These are phyloP conservation scores for Corbicula japonica DNA, from an alignment of 2,888 invertebrate genomes.

Conservation along the genomic window DNA sequence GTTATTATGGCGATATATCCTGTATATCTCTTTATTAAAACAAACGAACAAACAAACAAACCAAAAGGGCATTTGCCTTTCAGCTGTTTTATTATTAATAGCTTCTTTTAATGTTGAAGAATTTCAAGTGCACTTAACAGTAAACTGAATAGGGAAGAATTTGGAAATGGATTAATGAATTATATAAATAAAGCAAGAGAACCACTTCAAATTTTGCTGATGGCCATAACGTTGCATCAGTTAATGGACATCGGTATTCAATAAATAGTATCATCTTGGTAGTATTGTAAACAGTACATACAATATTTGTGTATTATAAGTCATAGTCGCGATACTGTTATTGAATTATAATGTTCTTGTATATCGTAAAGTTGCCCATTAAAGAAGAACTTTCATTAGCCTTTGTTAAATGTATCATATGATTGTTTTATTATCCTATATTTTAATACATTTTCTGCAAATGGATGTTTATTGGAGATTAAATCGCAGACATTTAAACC, in stretches of 20 bases:
- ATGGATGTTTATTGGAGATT: conserved; percentile 37
- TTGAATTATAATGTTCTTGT: conserved; percentile 32
- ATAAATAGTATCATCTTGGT: neutral
- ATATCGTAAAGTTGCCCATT: conserved; percentile 12
- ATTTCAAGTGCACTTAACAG: conserved; percentile 11
- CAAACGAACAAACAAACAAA: neutral
- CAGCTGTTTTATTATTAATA: conserved; percentile 19
- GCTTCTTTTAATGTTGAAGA: conserved; percentile 3
- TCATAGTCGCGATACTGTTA: conserved; percentile 14
- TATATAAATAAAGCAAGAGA: conserved; percentile 39
- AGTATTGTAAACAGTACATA: neutral
- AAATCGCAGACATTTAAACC: conserved; percentile 16
- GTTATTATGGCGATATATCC: too few species aligned
- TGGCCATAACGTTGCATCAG: conserved; percentile 23
- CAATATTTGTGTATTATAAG: neutral
- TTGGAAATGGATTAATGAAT: conserved; percentile 11
- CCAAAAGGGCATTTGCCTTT: neutral
- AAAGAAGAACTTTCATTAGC: conserved; percentile 9
- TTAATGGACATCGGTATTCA: conserved; percentile 31
- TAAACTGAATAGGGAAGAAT: conserved; percentile 21
- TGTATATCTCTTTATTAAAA: too few species aligned
- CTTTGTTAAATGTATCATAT: conserved; percentile 27
- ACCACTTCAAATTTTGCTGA: conserved; percentile 22
- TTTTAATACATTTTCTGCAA: conserved; percentile 9
- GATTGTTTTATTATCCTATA: conserved; percentile 29